Evolutionary conservation across 1,140 invertebrate species (phyloP).

Genomic region (Apis cerana): DNA sequence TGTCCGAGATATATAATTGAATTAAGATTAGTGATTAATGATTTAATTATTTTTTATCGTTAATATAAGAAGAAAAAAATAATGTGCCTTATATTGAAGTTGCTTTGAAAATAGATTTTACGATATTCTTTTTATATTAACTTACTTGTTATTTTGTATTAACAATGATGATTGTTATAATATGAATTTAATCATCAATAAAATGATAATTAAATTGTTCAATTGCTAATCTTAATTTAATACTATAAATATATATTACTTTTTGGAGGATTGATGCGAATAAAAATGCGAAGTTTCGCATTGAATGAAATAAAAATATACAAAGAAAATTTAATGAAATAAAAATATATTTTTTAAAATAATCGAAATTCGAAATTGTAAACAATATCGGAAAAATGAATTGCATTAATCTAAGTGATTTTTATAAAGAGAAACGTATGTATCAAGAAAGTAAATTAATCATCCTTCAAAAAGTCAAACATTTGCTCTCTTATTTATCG

Average conservation of each 20-base stretch:
- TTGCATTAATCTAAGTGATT: neutral
- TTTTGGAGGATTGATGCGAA: neutral
- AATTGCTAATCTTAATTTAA: neutral
- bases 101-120: slow-evolving; percentile 10
- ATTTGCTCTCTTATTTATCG: slow-evolving; percentile 30
- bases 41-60: neutral
- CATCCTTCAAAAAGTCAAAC: neutral
- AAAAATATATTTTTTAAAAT: neutral
- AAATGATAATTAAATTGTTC: neutral
- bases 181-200: no score
- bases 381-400: neutral
- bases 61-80: slow-evolving; percentile 1
- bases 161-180: no score
- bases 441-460: neutral
- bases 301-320: neutral
- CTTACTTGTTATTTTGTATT: neutral
- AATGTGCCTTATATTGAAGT: slow-evolving; percentile 52
- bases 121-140: neutral
- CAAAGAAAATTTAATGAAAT: neutral
- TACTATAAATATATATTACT: slow-evolving; percentile 7
- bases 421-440: neutral
- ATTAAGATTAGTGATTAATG: slow-evolving; percentile 1
- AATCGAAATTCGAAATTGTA: neutral
- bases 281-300: neutral
- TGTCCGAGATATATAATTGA: neutral